Conservation (phyloP, 2,888 invertebrate genomes). For the Cylloceria caligata region DNA sequence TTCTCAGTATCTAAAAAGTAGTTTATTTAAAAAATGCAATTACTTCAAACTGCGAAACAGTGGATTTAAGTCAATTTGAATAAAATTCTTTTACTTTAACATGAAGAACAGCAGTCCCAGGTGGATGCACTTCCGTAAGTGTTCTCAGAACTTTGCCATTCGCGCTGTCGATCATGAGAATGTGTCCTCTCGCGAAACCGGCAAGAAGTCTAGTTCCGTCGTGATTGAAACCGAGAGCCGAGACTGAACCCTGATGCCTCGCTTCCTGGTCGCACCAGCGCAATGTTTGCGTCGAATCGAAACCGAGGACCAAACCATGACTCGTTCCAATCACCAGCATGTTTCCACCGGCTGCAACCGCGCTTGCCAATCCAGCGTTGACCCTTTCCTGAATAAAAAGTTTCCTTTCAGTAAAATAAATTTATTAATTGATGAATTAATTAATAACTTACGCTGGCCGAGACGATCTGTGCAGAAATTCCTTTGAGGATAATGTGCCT, state of each 20-base stretch:
- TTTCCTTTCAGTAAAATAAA: constrained; percentile 14
- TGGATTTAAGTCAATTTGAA: too few species aligned
- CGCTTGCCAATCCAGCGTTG: constrained; percentile 95
- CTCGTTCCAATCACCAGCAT: constrained; percentile 97
- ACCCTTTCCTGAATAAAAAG: constrained; percentile 90
- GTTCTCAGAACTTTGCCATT: constrained; percentile 92
- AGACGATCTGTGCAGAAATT: constrained; percentile 94
- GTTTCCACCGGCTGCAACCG: constrained; percentile 91
- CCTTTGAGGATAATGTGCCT: constrained; percentile 94
- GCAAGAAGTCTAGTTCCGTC: constrained; percentile 94
- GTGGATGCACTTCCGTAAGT: constrained; percentile 92
- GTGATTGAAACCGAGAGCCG: constrained; percentile 93
- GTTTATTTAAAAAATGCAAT: too few species aligned
- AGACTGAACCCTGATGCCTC: constrained; percentile 91
- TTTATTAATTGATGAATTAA: neutral
- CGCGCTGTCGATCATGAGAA: constrained; percentile 95
- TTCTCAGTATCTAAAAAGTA: too few species aligned
- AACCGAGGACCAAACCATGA: constrained; percentile 95
- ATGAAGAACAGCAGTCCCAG: constrained; percentile 93
- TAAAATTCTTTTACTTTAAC: too few species aligned
- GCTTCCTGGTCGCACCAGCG: constrained; percentile 94
- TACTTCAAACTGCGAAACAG: too few species aligned
- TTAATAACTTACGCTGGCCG: constrained; percentile 90
- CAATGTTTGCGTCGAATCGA: constrained; percentile 94
- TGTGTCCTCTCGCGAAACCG: constrained; percentile 92